phyloP scores from a whole-genome alignment of 1,140 invertebrate genomes.

The Apocrypta bakeri region DNA sequence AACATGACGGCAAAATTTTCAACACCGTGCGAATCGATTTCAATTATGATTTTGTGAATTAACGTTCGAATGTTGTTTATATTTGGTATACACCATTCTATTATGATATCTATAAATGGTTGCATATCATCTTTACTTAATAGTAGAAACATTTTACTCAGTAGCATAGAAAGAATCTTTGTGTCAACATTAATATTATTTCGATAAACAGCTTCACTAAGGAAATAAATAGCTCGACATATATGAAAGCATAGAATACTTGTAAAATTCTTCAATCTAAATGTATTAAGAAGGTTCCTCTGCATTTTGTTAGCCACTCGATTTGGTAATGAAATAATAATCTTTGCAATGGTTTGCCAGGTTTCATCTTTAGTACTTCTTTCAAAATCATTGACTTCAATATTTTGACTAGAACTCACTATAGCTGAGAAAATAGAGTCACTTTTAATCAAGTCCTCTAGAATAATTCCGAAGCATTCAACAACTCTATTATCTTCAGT shows the following conservation, averaged over 20 bases:
- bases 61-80: conserved; percentile 54
- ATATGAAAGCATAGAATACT: conserved; percentile 79
- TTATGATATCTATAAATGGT: conserved; percentile 72
- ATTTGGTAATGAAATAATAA: conserved; percentile 79
- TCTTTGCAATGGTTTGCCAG: conserved; percentile 78
- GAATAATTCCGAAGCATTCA: conserved; percentile 67
- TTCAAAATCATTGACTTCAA: conserved; percentile 44
- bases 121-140: conserved; percentile 72
- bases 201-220: conserved; percentile 70
- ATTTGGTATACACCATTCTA: conserved; percentile 61
- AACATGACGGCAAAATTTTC: conserved; percentile 71
- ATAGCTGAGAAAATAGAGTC: conserved; percentile 76
- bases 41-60: conserved; percentile 66
- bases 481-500: conserved; percentile 62
- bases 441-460: conserved; percentile 75
- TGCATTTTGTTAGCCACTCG: conserved; percentile 80
- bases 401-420: conserved; percentile 62
- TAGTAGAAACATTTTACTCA: conserved; percentile 78
- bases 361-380: conserved; percentile 58
- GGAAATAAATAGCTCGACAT: conserved; percentile 76
- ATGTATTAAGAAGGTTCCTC: conserved; percentile 75
- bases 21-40: conserved; percentile 70
- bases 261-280: conserved; percentile 76
- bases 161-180: conserved; percentile 73
- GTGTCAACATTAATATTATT: conserved; percentile 69